Evolutionary conservation across 2,113 vertebrate species (phyloP).

Genomic region (Nyctibius bracteatus): DNA sequence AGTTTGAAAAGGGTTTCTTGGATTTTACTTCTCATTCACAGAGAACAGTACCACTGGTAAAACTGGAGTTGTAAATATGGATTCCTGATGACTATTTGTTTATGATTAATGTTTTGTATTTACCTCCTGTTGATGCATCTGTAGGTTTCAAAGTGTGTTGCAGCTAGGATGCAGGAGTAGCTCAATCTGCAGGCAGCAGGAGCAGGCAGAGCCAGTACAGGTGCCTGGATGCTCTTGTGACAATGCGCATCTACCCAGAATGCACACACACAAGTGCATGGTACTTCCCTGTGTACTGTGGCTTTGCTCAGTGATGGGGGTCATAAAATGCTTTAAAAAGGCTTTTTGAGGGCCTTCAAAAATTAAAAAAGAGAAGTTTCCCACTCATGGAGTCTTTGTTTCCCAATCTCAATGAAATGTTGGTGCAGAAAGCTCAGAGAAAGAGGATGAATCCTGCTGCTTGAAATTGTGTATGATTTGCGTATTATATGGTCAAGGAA

Average conservation of each 20-base stretch:
- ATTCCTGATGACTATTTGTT: background rate
- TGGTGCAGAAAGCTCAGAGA: background rate
- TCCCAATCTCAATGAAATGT: background rate
- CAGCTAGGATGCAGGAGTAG: background rate
- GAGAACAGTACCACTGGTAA: background rate
- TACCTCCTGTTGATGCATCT: background rate
- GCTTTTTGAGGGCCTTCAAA: background rate
- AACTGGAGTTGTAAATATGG: background rate
- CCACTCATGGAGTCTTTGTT: background rate
- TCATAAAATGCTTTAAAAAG: background rate
- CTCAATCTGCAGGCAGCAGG: background rate
- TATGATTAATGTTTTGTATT: background rate
- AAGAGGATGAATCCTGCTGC: background rate
- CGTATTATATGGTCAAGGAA: background rate
- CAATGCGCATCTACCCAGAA: background rate
- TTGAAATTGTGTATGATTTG: background rate
- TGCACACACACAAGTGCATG: fast-evolving
- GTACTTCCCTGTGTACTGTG: background rate
- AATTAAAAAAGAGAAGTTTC: background rate
- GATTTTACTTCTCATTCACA: background rate
- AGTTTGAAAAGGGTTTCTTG: background rate
- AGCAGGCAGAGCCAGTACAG: background rate
- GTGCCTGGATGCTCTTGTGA: background rate
- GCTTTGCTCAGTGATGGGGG: background rate
- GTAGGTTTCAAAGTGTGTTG: background rate